These are phyloP conservation scores for Polydesmus complanatus DNA, from an alignment of 2,888 invertebrate genomes.

Conservation along the genomic window DNA sequence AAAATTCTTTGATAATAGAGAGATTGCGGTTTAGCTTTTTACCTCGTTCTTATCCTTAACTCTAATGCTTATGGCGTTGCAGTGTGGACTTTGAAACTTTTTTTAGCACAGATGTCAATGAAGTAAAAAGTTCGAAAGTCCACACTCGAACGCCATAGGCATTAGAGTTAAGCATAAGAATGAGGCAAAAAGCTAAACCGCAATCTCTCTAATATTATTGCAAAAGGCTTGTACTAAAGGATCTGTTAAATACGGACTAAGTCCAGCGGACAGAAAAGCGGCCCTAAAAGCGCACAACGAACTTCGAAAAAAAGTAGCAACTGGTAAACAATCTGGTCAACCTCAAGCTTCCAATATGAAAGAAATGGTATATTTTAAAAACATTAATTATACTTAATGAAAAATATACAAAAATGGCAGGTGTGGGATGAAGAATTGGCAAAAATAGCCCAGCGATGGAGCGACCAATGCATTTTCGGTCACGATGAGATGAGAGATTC, in stretches of 20 bases:
- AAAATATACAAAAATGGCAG: background rate
- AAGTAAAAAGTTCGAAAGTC: too few species aligned
- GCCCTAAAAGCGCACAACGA: conserved; percentile 61
- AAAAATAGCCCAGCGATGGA: conserved; percentile 28
- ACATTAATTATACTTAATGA: background rate
- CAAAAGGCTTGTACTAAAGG: conserved; percentile 1
- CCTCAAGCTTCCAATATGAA: conserved; percentile 68
- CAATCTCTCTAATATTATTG: background rate
- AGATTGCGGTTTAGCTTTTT: too few species aligned
- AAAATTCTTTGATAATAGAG: too few species aligned
- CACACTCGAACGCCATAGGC: too few species aligned
- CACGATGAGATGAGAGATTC: conserved; percentile 20
- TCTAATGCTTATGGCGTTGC: too few species aligned
- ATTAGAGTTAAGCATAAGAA: too few species aligned
- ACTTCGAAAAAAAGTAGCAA: conserved; percentile 60
- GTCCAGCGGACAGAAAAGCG: background rate
- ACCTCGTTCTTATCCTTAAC: too few species aligned
- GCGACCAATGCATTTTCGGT: conserved; percentile 29
- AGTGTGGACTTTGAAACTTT: too few species aligned
- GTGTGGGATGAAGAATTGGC: conserved; percentile 28
- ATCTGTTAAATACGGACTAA: background rate
- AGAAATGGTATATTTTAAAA: conserved; percentile 49
- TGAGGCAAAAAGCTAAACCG: too few species aligned
- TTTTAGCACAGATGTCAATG: too few species aligned
- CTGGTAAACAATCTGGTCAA: conserved; percentile 55